Percentiles rank a stretch among this genome's conserved stretches.
These are phyloP conservation scores for Typhlichthys subterraneus DNA, from an alignment of 2,797 vertebrate genomes.

Conservation along the genomic window DNA sequence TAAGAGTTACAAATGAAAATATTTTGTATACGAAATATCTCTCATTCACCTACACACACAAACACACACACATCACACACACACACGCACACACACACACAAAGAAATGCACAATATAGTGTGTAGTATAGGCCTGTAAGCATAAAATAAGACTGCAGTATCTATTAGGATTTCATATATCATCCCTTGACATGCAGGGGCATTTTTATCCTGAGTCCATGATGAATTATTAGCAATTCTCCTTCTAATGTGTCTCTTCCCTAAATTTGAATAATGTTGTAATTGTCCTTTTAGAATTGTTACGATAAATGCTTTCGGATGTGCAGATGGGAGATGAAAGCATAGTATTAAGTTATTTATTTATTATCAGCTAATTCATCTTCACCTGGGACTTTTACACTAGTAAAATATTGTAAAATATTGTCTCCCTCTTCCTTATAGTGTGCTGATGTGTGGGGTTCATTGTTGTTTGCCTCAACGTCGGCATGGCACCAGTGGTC, in stretches of 20 bases:
- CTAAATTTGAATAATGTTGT: slow-evolving; percentile 21
- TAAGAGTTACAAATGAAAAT: slow-evolving; percentile 9
- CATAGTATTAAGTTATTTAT: not conserved
- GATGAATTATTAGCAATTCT: slow-evolving; percentile 28
- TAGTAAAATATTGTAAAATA: too few species aligned
- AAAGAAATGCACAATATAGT: slow-evolving; percentile 1
- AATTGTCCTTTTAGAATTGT: slow-evolving; percentile 31
- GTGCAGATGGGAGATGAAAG: not conserved
- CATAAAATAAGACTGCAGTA: slow-evolving; percentile 29
- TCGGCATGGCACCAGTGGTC: too few species aligned
- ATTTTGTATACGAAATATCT: not conserved
- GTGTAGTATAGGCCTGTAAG: slow-evolving; percentile 2
- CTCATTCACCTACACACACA: not conserved
- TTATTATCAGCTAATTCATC: too few species aligned
- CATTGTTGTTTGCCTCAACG: too few species aligned
- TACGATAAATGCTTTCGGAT: not conserved
- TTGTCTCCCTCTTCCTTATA: too few species aligned
- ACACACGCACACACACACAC: slow-evolving; percentile 5
- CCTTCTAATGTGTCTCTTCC: slow-evolving; percentile 16
- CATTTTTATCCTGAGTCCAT: slow-evolving; percentile 45
- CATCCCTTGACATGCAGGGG: slow-evolving; percentile 25
- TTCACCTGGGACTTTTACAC: too few species aligned
- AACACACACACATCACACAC: slow-evolving; percentile 6
- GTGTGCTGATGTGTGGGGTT: too few species aligned
- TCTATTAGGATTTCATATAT: slow-evolving; percentile 34